A percentile compares a stretch with the other conserved stretches of the same genome.
Evolutionary conservation across 2,888 invertebrate genomes (phyloP).

Genomic region (Laspeyria flexula): DNA sequence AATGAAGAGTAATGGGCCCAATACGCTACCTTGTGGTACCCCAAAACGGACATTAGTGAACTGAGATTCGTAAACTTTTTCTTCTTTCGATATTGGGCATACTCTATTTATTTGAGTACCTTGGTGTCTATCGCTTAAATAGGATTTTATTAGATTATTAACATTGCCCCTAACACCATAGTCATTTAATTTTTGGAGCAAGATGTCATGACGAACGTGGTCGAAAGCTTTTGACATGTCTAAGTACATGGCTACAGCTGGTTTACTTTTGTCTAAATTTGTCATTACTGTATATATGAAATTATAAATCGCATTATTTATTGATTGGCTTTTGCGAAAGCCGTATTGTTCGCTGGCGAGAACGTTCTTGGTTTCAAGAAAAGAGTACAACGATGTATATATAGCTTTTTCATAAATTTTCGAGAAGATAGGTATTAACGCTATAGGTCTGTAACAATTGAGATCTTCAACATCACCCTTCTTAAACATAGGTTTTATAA

Average conservation of each 20-base stretch:
- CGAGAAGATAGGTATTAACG: not conserved
- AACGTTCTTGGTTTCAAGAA: not conserved
- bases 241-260: not conserved
- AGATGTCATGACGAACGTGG: not conserved
- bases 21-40: not conserved
- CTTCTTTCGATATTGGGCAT: not conserved
- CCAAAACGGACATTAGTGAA: not conserved
- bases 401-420: constrained; percentile 2
- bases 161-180: not conserved
- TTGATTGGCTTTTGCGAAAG: not conserved
- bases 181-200: not conserved
- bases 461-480: not conserved
- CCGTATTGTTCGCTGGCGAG: not conserved
- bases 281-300: not conserved
- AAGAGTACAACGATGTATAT: not conserved
- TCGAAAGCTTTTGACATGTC: constrained; percentile 7
- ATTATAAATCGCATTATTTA: constrained; percentile 1
- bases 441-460: constrained; percentile 4
- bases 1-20: not conserved
- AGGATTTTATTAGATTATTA: not conserved
- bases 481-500: not conserved
- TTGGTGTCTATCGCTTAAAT: not conserved
- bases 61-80: not conserved
- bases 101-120: not conserved
- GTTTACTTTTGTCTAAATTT: not conserved